phyloP scores from a whole-genome alignment of 2,113 vertebrate species.

The Plestiodon gilberti region DNA sequence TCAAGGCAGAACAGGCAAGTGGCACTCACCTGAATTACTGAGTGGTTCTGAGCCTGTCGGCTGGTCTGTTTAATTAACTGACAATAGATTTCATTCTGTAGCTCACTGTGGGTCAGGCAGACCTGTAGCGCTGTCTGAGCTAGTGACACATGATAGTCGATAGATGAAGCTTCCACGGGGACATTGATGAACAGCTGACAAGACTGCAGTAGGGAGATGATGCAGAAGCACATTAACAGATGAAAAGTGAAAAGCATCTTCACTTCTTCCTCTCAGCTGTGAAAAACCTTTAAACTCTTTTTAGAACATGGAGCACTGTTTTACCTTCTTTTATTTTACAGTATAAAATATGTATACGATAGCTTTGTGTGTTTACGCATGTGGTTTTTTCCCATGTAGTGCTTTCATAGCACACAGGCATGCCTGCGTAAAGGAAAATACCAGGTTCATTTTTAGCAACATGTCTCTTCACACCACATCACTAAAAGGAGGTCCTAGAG shows the following conservation, averaged over 20 bases:
- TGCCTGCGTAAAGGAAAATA: not conserved
- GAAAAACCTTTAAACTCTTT: slow-evolving; percentile 5
- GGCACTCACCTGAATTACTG: slow-evolving; percentile 84
- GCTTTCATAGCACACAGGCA: not conserved
- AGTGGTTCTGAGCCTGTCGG: slow-evolving; percentile 82
- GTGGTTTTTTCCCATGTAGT: not conserved
- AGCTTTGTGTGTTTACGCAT: not conserved
- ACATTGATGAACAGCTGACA: slow-evolving; percentile 94
- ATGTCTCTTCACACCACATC: not conserved
- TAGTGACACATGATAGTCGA: slow-evolving; percentile 90
- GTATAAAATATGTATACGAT: not conserved
- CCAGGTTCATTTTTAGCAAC: not conserved
- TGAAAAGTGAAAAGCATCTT: not conserved
- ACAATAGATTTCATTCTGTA: slow-evolving; percentile 91
- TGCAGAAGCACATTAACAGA: not conserved
- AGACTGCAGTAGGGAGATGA: slow-evolving; percentile 72
- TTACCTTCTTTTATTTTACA: not conserved
- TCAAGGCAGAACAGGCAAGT: not conserved
- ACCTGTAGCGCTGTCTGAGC: slow-evolving; percentile 90
- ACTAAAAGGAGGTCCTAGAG: not conserved
- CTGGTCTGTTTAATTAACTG: slow-evolving; percentile 90
- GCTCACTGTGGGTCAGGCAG: slow-evolving; percentile 87
- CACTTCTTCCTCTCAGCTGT: not conserved
- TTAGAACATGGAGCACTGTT: not conserved
- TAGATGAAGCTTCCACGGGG: slow-evolving; percentile 85